Evolutionary conservation across 2,113 vertebrate genomes (phyloP), one percentile per base, ranked within the genome.

Genomic region (Pomatostomus ruficeps): DNA sequence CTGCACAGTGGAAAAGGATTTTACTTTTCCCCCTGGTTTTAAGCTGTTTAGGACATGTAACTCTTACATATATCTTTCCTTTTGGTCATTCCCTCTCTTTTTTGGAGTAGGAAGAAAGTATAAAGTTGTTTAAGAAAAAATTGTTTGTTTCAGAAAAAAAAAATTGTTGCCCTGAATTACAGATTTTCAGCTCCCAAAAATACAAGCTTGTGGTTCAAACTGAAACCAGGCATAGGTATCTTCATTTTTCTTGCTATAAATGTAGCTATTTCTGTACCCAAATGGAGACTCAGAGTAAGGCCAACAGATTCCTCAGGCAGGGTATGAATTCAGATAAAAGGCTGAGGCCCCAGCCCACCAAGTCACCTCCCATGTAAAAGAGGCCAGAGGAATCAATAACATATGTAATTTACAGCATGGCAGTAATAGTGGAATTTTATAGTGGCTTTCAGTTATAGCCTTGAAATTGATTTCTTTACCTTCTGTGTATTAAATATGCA

Each of bases 391-490:
- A 91, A 82, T 76, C 65, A 89, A 16, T 87, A 82, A 46, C 35
- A 58, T 12, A 55, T 35, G 82, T 66, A 49, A 78, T 90, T 80
- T 70, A 92, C 43, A 83, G 54, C 58, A 33, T 5, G 58, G 62
- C 57, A 79, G 40, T 77, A 85, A 90, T 10, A 70, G 71, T 66
- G 38, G 54, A 68, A 79, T 89, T 93, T 94, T 89, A 88, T 24
- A 82, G 62, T n/a, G 33, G 29, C 71, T 85, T 84, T 93, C 57
- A 51, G 12, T 89, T 96, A 55, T 62, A 88, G 54, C 42, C 38
- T 89, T 95, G 51, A 85, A 93, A 91, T 43, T 46, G 35, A 82
- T 91, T 92, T 88, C 52, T 83, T 85, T 73, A 70, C 62, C 55
- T 76, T 76, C 62, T 73, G 20, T 76, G 43, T 61, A 88, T 79